phyloP scores from a whole-genome alignment of 2,113 vertebrate genomes.

The Thalassarche chlororhynchos region DNA sequence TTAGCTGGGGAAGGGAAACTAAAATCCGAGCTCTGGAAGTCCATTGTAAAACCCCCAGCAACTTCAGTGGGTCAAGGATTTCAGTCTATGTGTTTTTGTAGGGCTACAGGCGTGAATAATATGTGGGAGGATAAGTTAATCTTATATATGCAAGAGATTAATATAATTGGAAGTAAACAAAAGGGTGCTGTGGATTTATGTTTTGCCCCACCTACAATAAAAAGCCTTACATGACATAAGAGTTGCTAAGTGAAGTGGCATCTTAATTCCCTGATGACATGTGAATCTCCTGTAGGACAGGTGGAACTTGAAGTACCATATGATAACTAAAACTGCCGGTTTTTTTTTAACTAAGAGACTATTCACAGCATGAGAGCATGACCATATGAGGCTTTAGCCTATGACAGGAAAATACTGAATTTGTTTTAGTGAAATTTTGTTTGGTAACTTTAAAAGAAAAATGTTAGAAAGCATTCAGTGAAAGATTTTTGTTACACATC shows the following conservation, averaged over 20 bases:
- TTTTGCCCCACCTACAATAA: not conserved
- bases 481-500: not conserved
- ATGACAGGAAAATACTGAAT: not conserved
- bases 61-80: not conserved
- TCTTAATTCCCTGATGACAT: not conserved
- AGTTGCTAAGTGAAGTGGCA: not conserved
- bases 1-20: not conserved
- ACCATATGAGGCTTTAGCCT: not conserved
- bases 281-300: not conserved
- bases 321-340: not conserved
- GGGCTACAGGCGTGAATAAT: not conserved
- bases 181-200: not conserved
- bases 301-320: not conserved
- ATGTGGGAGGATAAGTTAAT: not conserved
- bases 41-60: not conserved
- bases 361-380: not conserved
- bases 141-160: not conserved
- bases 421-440: not conserved
- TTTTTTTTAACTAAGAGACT: not conserved
- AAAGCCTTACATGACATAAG: not conserved
- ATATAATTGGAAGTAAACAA: not conserved
- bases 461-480: not conserved
- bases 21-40: not conserved
- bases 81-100: not conserved
- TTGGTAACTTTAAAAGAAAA: not conserved